Evolutionary conservation across 2,797 vertebrate genomes (phyloP).

Genomic region (Glyptemys insculpta): DNA sequence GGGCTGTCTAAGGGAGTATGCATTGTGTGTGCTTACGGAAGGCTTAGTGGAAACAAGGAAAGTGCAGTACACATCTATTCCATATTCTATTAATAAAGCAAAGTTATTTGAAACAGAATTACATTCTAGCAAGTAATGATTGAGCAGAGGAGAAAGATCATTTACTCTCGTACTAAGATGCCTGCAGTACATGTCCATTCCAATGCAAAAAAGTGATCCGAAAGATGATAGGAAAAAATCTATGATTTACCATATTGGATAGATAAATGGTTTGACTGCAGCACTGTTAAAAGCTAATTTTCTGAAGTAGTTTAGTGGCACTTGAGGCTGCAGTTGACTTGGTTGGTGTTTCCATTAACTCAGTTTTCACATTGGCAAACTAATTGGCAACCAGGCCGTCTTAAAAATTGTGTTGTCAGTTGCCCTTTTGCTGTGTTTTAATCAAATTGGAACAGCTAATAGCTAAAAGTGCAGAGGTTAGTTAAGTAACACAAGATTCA

Average conservation of each 20-base stretch:
- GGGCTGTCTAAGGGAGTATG: neutral
- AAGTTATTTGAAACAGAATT: neutral
- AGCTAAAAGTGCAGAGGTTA: neutral
- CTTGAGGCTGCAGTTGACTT: neutral
- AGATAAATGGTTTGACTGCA: neutral
- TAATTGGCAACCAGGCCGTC: neutral
- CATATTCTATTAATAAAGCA: neutral
- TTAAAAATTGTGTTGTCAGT: neutral
- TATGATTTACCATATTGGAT: neutral
- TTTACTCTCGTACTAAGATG: neutral
- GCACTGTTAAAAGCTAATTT: neutral
- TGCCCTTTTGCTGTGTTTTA: neutral
- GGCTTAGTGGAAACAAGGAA: neutral
- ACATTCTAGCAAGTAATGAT: neutral
- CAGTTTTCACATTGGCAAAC: neutral
- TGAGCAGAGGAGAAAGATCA: neutral
- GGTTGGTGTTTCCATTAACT: neutral
- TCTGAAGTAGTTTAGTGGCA: neutral
- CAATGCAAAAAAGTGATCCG: neutral
- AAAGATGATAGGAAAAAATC: neutral
- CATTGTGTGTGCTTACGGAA: neutral
- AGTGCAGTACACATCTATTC: neutral
- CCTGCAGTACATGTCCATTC: neutral
- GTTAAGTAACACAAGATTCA: neutral
- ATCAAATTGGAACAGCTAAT: neutral